Base-by-base conservation (phyloP, 2,797 vertebrate genomes). In the Lithobates pipiens region DNA sequence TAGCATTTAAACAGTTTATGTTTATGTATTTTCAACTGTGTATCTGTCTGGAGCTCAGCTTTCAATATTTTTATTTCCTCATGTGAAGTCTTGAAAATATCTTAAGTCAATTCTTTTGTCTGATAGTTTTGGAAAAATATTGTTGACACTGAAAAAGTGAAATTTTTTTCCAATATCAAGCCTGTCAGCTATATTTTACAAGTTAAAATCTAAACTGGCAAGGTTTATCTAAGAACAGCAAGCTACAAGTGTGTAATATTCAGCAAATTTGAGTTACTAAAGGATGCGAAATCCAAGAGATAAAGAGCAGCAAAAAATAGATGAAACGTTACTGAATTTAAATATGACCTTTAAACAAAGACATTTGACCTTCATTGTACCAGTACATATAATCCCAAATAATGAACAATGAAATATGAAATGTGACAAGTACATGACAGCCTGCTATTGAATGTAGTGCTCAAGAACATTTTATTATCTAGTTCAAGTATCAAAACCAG, bases 331-430 rank as follows among this genome's bases (percentile, higher is more conserved):
- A 80, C 88, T 88, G 90, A 21, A 88, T 79, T 88, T 88, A 85
- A 84, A 23, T 27, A 13, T 89, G 89, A 93, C 90, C 90, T 92
- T 93, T 93, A 82, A 77, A 91, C 83, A 74, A 88, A 88, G 77
- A 82, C 76, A 88, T 74, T 85, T 86, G 87, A 79, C 89, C 91
- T 92, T 91, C 90, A 89, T 70, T 89, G 82, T 86, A 88, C 80
- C 88, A 86, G 42, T 87, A 29, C 85, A 57, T 87, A 84, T 84
- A 80, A 76, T 89, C 86, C 86, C 87, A 89, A 89, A 84, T 86
- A 86, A 76, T 88, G 85, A 88, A 88, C 83, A 67, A 25, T 84
- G 89, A 90, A 89, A 88, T 67, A 84, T 89, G 46, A 39, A 70
- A 39, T 11, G 88, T 83, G 32, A 90, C 85, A 87, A 77, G 68